Evolutionary conservation across 2,797 vertebrate species (phyloP), one percentile per base, ranked within the genome.

Genomic region (Hemitrygon akajei): DNA sequence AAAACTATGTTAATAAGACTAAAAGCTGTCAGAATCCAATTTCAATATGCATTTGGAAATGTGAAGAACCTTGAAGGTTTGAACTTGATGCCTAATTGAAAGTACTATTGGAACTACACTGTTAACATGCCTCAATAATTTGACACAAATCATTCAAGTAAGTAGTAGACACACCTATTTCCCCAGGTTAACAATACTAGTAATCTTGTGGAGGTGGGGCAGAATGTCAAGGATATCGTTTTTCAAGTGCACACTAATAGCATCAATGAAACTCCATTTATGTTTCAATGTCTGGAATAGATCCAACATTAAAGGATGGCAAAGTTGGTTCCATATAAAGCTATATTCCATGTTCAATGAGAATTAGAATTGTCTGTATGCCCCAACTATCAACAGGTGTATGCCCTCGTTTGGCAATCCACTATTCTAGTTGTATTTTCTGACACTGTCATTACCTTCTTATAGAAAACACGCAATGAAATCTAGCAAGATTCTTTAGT

Each of bases 381-480:
- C 27, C 76, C 73, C 91, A 76, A 69, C 40, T 75, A 58, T 22
- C 75, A 75, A 93, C 25, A 89, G 47, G 47, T 66, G 16, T 58
- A 87, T 66, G 58, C 73, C 40, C 40, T 75, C 91, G 73, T 47
- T 75, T 71, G 37, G 27, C 22, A 4, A 47, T 34, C 6, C 91
- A 73, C 69, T 69, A 58, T 93, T 93, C 40, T n/a, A 30, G 47
- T 92, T 92, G 25, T 34, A 30, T 92, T 25, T 9, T 40, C 9
- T 75, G 71, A 75, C 12, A 75, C 56, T 75, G 91, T 92, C 69
- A 92, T 75, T 75, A 75, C 27, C 20, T 76, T 76, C 73, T 76
- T 93, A 93, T 56, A 75, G 40, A 76, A 93, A n/a, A 76, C n/a
- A 56, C n/a, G 71, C 30, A 76, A 93, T 75, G 56, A 93, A 93